Evolutionary conservation across 2,888 invertebrate species (phyloP).

Genomic region (Electrophaes corylata): DNA sequence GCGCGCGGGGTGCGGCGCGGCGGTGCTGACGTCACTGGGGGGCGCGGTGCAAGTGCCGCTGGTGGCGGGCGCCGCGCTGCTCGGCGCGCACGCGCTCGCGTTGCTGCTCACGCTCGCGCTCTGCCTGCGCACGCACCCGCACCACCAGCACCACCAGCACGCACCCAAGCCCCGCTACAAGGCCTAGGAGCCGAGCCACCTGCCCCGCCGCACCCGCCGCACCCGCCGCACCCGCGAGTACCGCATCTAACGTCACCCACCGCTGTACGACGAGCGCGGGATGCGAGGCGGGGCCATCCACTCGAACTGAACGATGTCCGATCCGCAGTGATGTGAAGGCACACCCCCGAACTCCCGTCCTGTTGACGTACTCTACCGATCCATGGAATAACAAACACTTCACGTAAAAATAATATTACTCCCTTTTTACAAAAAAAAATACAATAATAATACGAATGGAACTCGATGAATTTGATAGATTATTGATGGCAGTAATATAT

Average conservation of each 20-base stretch:
- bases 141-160: too few relatives aligned
- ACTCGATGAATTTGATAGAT: slow-evolving; percentile 7
- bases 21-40: slow-evolving; percentile 54
- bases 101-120: slow-evolving; percentile 70
- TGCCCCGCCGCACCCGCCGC: neutral
- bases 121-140: slow-evolving; percentile 63
- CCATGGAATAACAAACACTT: too few relatives aligned
- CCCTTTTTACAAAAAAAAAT: neutral
- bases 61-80: slow-evolving; percentile 60
- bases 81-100: slow-evolving; percentile 63
- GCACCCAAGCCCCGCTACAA: slow-evolving; percentile 59
- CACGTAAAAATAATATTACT: too few relatives aligned
- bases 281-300: too few relatives aligned
- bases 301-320: too few relatives aligned
- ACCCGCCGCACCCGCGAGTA: slow-evolving; percentile 10
- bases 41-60: slow-evolving; percentile 57
- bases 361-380: too few relatives aligned
- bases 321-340: too few relatives aligned
- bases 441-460: neutral
- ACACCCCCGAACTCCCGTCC: too few relatives aligned
- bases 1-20: slow-evolving; percentile 25
- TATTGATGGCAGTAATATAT: neutral
- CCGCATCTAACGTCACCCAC: slow-evolving; percentile 5
- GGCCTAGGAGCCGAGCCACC: slow-evolving; percentile 55
- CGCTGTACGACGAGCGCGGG: too few relatives aligned